Percentiles rank a stretch among this genome's conserved stretches.
These are phyloP conservation scores for Megamerina dolium DNA, from an alignment of 2,888 invertebrate species.

Conservation along the genomic window DNA sequence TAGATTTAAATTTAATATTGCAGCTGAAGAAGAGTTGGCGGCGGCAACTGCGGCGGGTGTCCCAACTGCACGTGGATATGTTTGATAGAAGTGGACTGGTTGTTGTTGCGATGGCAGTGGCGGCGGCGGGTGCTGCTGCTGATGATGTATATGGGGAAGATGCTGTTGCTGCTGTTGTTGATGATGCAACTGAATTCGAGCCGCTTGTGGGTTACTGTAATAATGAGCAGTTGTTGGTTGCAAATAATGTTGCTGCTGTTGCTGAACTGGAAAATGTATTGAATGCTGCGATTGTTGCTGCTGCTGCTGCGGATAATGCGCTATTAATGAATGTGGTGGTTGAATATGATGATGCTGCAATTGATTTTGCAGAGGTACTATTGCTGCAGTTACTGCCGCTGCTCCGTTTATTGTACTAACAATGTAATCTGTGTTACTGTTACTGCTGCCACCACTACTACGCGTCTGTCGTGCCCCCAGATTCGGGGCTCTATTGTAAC, in stretches of 20 bases:
- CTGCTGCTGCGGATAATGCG: slow-evolving; percentile 12
- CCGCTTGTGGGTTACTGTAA: slow-evolving; percentile 22
- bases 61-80: slow-evolving; percentile 26
- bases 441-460: slow-evolving; percentile 35
- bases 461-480: slow-evolving; percentile 45
- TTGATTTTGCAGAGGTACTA: slow-evolving; percentile 9
- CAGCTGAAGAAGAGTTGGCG: slow-evolving; percentile 29
- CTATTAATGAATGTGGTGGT: slow-evolving; percentile 34
- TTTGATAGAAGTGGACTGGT: slow-evolving; percentile 40
- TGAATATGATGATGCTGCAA: slow-evolving; percentile 29
- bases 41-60: slow-evolving; percentile 33
- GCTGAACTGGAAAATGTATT: slow-evolving; percentile 16
- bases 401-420: no score
- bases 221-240: slow-evolving; percentile 19
- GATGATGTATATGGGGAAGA: slow-evolving; percentile 22
- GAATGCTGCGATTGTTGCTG: slow-evolving; percentile 20
- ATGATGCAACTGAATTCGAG: slow-evolving; percentile 28
- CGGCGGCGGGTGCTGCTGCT: slow-evolving; percentile 22
- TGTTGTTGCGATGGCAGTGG: slow-evolving; percentile 26
- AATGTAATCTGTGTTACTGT: slow-evolving; percentile 25
- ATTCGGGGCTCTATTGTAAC: slow-evolving; percentile 43
- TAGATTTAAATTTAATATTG: slow-evolving; percentile 55
- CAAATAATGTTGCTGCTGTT: slow-evolving; percentile 11
- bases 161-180: slow-evolving; percentile 29
- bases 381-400: slow-evolving; percentile 19